Percentiles rank a stretch among this genome's conserved stretches.
Conservation (phyloP, 2,113 vertebrate genomes). For the Melospiza melodia region DNA sequence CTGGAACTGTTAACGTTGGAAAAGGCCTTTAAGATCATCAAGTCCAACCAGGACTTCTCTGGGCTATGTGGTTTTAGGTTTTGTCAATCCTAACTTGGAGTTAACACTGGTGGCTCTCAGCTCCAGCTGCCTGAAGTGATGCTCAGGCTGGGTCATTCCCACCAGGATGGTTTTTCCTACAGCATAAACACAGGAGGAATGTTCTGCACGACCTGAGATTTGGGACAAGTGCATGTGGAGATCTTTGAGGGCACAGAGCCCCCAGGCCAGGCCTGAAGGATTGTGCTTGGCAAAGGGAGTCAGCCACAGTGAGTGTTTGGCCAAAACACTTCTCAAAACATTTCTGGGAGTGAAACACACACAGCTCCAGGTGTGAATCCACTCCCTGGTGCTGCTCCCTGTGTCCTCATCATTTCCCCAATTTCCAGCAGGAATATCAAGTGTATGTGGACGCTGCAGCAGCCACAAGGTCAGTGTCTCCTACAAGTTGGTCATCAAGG, state of each 20-base stretch:
- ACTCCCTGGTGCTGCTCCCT: neutral
- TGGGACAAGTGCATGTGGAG: neutral
- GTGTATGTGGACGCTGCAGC: neutral
- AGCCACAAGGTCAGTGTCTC: neutral
- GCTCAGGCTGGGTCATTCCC: accelerated
- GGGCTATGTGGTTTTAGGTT: neutral
- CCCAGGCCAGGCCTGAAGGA: neutral
- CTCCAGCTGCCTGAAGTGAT: neutral
- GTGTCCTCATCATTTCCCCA: neutral
- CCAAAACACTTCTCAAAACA: neutral
- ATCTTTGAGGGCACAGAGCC: neutral
- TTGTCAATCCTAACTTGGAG: neutral
- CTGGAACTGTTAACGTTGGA: neutral
- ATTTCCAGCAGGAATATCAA: accelerated
- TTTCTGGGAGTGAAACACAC: neutral
- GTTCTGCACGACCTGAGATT: neutral
- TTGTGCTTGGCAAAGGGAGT: neutral
- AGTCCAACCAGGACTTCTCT: neutral
- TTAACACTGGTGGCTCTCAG: neutral
- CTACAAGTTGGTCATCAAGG: accelerated
- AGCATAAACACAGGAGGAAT: neutral
- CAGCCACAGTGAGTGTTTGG: neutral
- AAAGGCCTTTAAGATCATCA: neutral
- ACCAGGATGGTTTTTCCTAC: neutral
- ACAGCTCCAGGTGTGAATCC: neutral